Conservation (phyloP, 1,140 invertebrate genomes). For the Monomorium pharaonis region DNA sequence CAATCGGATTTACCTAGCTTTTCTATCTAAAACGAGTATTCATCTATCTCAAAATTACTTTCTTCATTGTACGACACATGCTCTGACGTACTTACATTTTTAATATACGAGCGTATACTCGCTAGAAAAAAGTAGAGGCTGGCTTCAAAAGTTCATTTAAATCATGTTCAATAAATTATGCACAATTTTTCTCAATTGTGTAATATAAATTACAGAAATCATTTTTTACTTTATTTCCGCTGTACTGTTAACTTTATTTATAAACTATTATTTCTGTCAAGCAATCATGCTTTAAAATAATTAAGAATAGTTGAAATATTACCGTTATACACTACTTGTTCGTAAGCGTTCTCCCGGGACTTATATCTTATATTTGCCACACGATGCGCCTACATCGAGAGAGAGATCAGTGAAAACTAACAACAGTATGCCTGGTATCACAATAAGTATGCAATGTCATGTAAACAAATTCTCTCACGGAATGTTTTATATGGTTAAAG, state of each 20-base stretch:
- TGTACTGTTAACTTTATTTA: not conserved
- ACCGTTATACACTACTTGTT: not conserved
- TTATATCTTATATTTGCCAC: not conserved
- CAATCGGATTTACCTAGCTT: constrained; percentile 60
- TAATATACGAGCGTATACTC: constrained; percentile 1
- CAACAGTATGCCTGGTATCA: not conserved
- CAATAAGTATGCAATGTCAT: not conserved
- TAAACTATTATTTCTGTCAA: not conserved
- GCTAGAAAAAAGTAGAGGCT: constrained; percentile 18
- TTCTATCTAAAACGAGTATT: constrained; percentile 63
- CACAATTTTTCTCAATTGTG: not conserved
- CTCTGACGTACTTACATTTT: constrained; percentile 37
- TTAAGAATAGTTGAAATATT: not conserved
- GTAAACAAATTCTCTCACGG: not conserved
- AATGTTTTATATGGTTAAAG: not conserved
- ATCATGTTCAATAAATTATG: constrained; percentile 69
- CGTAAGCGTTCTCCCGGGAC: no score
- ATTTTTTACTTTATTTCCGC: not conserved
- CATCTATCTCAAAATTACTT: constrained; percentile 43
- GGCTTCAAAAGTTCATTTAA: constrained; percentile 72
- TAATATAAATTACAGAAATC: not conserved
- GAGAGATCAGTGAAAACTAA: not conserved
- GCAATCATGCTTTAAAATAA: not conserved
- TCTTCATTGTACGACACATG: not conserved
- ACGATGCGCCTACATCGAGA: not conserved